A percentile compares a stretch with the other conserved stretches of the same genome.
Conservation (phyloP, 1,140 invertebrate genomes). For the Pentalonia nigronervosa region DNA sequence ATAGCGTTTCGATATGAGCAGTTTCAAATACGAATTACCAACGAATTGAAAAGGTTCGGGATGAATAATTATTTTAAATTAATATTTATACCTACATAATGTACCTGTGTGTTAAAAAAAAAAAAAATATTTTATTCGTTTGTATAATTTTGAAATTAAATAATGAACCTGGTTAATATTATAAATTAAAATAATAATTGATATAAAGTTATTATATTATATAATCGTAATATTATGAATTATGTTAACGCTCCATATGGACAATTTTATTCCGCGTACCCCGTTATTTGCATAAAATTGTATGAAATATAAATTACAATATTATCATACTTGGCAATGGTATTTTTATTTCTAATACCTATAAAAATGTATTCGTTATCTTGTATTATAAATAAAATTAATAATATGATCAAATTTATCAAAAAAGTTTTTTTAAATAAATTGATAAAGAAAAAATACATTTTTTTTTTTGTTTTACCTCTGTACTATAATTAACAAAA, state of each 20-base stretch:
- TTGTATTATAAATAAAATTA: too few species aligned
- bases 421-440: too few species aligned
- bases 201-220: not conserved
- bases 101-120: not conserved
- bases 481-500: too few species aligned
- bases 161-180: not conserved
- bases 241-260: not conserved
- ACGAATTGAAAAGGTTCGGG: not conserved
- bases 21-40: not conserved
- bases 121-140: not conserved
- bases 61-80: constrained; percentile 8
- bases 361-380: not conserved
- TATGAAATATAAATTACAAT: not conserved
- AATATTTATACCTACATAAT: not conserved
- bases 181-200: not conserved
- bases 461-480: too few species aligned
- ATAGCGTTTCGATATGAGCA: constrained; percentile 26
- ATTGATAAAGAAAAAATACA: too few species aligned
- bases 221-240: not conserved
- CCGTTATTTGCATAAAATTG: not conserved
- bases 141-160: not conserved
- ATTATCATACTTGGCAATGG: not conserved
- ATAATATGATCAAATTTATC: too few species aligned
- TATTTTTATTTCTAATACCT: not conserved
- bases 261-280: not conserved